Base-by-base conservation (phyloP, 53 echinoderm and acorn worm species). In the Paracentrotus lividus region DNA sequence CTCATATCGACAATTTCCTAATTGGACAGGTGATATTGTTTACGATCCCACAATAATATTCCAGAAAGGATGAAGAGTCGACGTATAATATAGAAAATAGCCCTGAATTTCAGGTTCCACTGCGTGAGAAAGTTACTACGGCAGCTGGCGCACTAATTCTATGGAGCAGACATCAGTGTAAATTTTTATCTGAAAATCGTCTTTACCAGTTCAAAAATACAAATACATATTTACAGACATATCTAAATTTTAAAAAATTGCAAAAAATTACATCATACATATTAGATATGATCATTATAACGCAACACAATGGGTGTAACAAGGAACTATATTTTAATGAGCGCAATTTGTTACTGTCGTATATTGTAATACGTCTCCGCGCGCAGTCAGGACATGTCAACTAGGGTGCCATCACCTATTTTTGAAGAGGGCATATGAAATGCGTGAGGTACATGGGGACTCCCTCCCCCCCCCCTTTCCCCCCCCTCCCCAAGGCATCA, bases 111-210 rank as follows among this genome's bases (percentile, higher is more conserved):
- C 66, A 90, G 90, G 90, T 90, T 90, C 90, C 90, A 90, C 90
- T 90, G 90, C 90, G 90, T 90, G 61, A 88, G 88, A 90, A 90
- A 88, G 61, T 90, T 90, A 90, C 90, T 90, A 90, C 90, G 90
- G 90, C 90, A 90, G 90, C 72, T 90, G 90, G 90, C 90, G 90
- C 90, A 90, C 90, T 90, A 90, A 90, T 90, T 64, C 60, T 43
- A 21, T 64, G 8, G 44, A 89, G 40, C 24, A 5, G 90, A 90
- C 42, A 65, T 26, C 24, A 42, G 26, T 43, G 38, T 65, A 57
- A 21, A 87, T 33, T 21, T 56, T 8, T 23, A 88, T 36, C 3
- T 34, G 9, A 26, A 49, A 49, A 29, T 47, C 13, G 8, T 49
- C 36, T 49, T 49, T 52, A 85, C 32, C 6, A 36, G 20, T 38